Percentiles rank a stretch among this genome's conserved stretches.
Conservation (phyloP, 2,113 vertebrate genomes). For the Apteryx owenii region DNA sequence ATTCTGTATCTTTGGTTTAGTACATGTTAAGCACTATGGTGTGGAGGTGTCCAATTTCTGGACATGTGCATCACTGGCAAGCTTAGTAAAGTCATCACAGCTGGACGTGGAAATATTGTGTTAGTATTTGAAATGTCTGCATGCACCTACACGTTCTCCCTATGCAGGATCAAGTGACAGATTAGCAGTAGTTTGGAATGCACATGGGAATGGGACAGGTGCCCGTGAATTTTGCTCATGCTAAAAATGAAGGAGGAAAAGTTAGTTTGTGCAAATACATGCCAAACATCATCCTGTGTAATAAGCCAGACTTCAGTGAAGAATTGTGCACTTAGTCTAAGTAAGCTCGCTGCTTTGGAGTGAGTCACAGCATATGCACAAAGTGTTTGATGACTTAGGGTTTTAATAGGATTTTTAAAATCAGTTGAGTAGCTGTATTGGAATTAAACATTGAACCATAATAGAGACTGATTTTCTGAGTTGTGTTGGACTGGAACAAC, state of each 20-base stretch:
- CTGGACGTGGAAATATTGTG: neutral
- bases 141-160: accelerated
- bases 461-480: neutral
- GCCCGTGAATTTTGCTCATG: neutral
- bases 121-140: neutral
- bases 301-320: neutral
- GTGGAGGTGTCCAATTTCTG: neutral
- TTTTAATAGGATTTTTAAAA: neutral
- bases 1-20: neutral
- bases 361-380: neutral
- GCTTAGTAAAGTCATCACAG: neutral
- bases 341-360: neutral
- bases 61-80: neutral
- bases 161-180: neutral
- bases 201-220: neutral
- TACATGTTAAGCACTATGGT: neutral
- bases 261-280: neutral
- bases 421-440: neutral
- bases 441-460: neutral
- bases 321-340: neutral
- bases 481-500: neutral
- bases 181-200: neutral
- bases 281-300: neutral
- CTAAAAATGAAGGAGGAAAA: neutral
- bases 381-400: neutral